A percentile compares a stretch with the other conserved stretches of the same genome.
Evolutionary conservation across 2,888 invertebrate genomes (phyloP).

Genomic region (Tuta absoluta): DNA sequence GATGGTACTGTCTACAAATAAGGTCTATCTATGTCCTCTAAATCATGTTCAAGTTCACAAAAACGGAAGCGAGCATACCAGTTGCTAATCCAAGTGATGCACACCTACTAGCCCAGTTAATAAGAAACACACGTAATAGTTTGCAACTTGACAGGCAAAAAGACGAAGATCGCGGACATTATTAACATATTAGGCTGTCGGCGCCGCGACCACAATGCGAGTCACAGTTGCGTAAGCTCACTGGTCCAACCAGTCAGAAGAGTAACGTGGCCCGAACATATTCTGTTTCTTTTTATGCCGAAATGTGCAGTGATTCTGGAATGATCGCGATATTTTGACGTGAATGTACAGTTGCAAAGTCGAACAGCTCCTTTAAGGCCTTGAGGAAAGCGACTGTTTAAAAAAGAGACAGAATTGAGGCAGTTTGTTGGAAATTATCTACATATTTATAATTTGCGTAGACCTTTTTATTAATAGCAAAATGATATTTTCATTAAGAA

Average conservation of each 20-base stretch:
- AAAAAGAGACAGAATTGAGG: neutral
- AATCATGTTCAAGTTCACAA: slow-evolving; percentile 11
- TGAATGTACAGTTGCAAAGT: neutral
- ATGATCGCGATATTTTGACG: slow-evolving; percentile 1
- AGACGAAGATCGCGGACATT: neutral
- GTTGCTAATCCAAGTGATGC: neutral
- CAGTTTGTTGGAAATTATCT: too few relatives aligned
- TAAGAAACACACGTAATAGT: neutral
- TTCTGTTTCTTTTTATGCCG: neutral
- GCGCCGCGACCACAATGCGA: neutral
- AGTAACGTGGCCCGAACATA: neutral
- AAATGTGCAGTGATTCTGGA: slow-evolving; percentile 3
- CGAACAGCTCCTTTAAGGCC: neutral
- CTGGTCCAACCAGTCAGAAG: neutral
- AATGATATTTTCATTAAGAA: too few relatives aligned
- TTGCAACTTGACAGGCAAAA: slow-evolving; percentile 2
- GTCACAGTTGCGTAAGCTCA: neutral
- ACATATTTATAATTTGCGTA: too few relatives aligned
- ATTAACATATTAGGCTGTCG: slow-evolving; percentile 18
- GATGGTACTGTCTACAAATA: neutral
- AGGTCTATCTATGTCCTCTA: neutral
- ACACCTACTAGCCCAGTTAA: slow-evolving; percentile 16
- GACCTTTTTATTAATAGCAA: too few relatives aligned
- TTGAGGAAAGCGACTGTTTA: neutral
- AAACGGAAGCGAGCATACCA: slow-evolving; percentile 3